phyloP scores from a whole-genome alignment of 1,140 invertebrate species.

The Asobara japonica region DNA sequence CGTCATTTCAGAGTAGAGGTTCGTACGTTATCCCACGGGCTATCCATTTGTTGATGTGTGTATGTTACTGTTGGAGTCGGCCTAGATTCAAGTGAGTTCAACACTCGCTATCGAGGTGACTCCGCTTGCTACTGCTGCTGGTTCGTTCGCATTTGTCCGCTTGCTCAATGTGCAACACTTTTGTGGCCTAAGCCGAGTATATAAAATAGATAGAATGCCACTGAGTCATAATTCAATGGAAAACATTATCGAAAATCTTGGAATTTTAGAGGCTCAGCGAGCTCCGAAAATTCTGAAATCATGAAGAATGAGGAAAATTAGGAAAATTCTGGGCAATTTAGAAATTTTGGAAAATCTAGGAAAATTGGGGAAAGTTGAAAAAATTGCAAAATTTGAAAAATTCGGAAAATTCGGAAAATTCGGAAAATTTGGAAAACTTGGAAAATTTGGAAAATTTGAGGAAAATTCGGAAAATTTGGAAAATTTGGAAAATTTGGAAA shows the following conservation, averaged over 20 bases:
- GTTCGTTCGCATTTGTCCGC: conserved; percentile 46
- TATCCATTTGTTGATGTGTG: conserved; percentile 31
- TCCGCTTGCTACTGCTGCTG: conserved; percentile 47
- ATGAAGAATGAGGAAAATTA: too few species aligned
- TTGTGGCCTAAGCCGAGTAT: conserved; percentile 39
- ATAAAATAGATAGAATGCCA: background rate
- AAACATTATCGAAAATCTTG: background rate
- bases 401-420: too few species aligned
- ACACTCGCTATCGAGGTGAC: conserved; percentile 67
- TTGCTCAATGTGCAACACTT: conserved; percentile 58
- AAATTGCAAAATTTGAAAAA: too few species aligned
- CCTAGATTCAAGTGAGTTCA: conserved; percentile 66
- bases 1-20: conserved; percentile 25
- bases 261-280: too few species aligned
- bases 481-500: too few species aligned
- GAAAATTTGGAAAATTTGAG: too few species aligned
- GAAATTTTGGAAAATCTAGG: too few species aligned
- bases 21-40: conserved; percentile 37
- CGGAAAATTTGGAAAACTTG: too few species aligned
- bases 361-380: too few species aligned
- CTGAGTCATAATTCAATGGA: background rate
- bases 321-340: too few species aligned
- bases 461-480: too few species aligned
- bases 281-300: too few species aligned
- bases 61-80: conserved; percentile 52